phyloP scores from a whole-genome alignment of 2,113 vertebrate species.

The Xerus inauris region DNA sequence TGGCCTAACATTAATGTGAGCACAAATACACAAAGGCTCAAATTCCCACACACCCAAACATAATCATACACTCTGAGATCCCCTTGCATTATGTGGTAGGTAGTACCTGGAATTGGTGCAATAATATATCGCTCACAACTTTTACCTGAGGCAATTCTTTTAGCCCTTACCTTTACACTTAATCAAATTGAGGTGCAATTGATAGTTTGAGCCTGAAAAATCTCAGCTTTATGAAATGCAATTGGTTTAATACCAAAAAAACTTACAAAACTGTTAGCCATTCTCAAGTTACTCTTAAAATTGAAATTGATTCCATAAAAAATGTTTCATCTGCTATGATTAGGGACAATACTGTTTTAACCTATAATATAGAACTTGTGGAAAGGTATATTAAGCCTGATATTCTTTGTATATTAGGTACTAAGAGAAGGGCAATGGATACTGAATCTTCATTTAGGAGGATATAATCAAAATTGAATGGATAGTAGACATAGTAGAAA shows the following conservation, averaged over 20 bases:
- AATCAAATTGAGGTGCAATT: constrained; percentile 6
- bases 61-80: background rate
- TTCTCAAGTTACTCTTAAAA: constrained; percentile 61
- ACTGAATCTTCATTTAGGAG: constrained; percentile 38
- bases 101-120: background rate
- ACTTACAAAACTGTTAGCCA: background rate
- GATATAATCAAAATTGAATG: constrained; percentile 42
- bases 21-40: background rate
- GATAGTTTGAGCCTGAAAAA: background rate
- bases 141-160: constrained; percentile 8
- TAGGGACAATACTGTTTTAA: constrained; percentile 25
- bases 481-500: background rate
- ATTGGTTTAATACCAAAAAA: constrained; percentile 1
- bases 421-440: background rate
- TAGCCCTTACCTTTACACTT: background rate
- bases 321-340: constrained; percentile 14
- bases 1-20: background rate
- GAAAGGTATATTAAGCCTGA: background rate
- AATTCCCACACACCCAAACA: background rate
- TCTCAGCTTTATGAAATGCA: background rate
- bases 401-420: constrained; percentile 8
- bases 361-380: background rate
- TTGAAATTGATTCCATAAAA: constrained; percentile 49
- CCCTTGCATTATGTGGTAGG: background rate
- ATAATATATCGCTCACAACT: background rate